Conservation (phyloP, 2,888 invertebrate genomes). For the Isotomurus palustris region DNA sequence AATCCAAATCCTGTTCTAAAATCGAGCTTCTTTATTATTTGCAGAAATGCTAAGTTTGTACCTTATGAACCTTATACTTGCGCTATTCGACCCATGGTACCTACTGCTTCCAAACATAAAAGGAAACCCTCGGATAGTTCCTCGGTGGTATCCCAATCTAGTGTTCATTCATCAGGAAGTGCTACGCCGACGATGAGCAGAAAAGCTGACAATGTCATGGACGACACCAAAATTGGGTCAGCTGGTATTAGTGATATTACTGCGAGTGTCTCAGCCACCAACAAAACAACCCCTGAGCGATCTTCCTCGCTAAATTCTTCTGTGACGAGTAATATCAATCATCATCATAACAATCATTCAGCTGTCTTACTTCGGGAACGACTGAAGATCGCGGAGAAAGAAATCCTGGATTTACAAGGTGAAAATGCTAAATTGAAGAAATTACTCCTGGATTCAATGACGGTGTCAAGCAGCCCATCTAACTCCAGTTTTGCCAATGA, state of each 20-base stretch:
- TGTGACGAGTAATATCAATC: neutral
- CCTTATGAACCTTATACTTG: conserved; percentile 45
- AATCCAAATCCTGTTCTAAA: neutral
- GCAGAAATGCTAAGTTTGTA: conserved; percentile 44
- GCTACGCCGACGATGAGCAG: conserved; percentile 2
- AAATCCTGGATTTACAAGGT: conserved; percentile 40
- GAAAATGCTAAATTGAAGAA: conserved; percentile 43
- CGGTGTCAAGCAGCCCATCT: neutral
- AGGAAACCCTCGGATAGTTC: conserved; percentile 27
- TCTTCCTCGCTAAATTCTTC: too few species aligned
- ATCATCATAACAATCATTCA: conserved; percentile 26
- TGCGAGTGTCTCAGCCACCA: neutral
- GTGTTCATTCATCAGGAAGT: neutral
- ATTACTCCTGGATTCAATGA: conserved; percentile 41
- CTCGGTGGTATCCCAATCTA: conserved; percentile 4
- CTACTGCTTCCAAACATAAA: conserved; percentile 14
- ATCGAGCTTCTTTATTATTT: conserved; percentile 3
- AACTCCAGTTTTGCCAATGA: conserved; percentile 12
- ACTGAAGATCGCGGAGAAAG: conserved; percentile 42
- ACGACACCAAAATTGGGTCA: neutral
- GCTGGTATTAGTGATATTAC: conserved; percentile 11
- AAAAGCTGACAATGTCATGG: neutral
- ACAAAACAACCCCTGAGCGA: neutral
- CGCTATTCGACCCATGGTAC: conserved; percentile 40
- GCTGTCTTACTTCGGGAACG: conserved; percentile 40